Conservation (phyloP, 37 sponge, comb jelly and placozoan genomes). For the Bolinopsis microptera region DNA sequence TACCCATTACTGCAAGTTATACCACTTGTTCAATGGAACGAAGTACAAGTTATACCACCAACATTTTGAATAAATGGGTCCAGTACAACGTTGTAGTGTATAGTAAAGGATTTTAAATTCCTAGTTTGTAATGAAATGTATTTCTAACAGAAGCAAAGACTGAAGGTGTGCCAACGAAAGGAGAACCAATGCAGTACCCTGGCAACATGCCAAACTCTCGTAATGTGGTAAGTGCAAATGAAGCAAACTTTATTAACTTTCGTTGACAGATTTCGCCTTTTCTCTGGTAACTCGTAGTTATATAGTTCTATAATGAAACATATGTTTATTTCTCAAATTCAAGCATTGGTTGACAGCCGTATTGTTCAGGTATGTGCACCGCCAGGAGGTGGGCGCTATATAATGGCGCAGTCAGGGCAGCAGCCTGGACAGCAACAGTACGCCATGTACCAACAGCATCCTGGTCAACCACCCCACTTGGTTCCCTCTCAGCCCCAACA, state of each 20-base stretch:
- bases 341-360: too few species aligned
- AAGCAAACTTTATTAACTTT: too few species aligned
- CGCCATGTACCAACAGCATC: not conserved
- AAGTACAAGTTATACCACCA: too few species aligned
- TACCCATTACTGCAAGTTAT: too few species aligned
- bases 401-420: not conserved
- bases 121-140: not conserved
- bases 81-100: too few species aligned
- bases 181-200: not conserved
- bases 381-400: not conserved
- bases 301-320: too few species aligned
- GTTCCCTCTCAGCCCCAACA: not conserved
- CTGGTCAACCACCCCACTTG: not conserved
- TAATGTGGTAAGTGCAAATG: not conserved
- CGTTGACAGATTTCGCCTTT: too few species aligned
- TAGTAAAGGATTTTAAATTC: too few species aligned
- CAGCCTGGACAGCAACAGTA: not conserved
- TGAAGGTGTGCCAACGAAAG: not conserved
- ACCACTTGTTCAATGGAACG: too few species aligned
- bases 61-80: too few species aligned
- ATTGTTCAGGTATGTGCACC: constrained; percentile 16
- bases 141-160: constrained; percentile 20
- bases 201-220: constrained; percentile 20
- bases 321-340: too few species aligned
- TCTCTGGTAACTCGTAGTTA: too few species aligned